Percentiles rank a stretch among this genome's conserved stretches.
These are phyloP conservation scores for Aquatica leii DNA, from an alignment of 2,888 invertebrate genomes.

Conservation along the genomic window DNA sequence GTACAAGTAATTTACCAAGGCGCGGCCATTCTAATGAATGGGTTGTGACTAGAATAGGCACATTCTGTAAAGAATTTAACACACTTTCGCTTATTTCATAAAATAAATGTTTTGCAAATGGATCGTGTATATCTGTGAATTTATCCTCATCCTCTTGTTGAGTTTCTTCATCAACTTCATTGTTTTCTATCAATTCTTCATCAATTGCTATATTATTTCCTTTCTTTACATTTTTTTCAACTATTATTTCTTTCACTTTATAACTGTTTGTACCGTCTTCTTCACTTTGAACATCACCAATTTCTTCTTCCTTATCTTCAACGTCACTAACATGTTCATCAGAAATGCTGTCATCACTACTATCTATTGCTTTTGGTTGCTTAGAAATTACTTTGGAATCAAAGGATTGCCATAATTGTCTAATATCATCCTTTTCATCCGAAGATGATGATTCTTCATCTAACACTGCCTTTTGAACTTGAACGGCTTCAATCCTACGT, in stretches of 20 bases:
- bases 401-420: conserved; percentile 49
- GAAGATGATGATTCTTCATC: conserved; percentile 37
- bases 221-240: conserved; percentile 15
- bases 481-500: conserved; percentile 16
- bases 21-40: conserved; percentile 67
- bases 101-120: conserved; percentile 74
- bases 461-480: neutral
- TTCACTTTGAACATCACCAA: conserved; percentile 30
- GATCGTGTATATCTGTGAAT: conserved; percentile 62
- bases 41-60: conserved; percentile 60
- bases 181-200: neutral
- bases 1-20: conserved; percentile 68
- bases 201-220: neutral
- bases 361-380: conserved; percentile 54
- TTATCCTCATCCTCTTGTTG: conserved; percentile 52
- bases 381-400: conserved; percentile 38
- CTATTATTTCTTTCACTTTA: neutral
- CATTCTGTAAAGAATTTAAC: conserved; percentile 67
- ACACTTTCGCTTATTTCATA: conserved; percentile 72
- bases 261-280: conserved; percentile 10
- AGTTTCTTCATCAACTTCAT: conserved; percentile 47
- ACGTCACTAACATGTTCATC: conserved; percentile 45
- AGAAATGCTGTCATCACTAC: conserved; percentile 51
- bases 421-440: conserved; percentile 45
- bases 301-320: conserved; percentile 46